Conservation (phyloP, 2,113 vertebrate genomes). For the Tautogolabrus adspersus region DNA sequence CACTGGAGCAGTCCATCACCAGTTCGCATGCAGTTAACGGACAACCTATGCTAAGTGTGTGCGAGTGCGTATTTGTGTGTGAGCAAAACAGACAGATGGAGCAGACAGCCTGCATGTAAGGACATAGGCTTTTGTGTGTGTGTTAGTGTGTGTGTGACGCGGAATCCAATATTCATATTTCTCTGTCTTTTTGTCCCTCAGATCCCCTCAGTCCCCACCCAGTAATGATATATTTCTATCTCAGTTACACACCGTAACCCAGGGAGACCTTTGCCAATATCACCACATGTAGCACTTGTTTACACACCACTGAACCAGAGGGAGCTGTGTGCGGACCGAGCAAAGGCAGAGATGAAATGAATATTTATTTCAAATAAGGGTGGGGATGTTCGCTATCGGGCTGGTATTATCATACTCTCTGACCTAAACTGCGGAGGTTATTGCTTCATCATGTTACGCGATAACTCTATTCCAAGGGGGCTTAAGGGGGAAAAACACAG, state of each 20-base stretch:
- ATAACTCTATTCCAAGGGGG: slow-evolving; percentile 64
- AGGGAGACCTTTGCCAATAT: slow-evolving; percentile 78
- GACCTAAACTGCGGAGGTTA: slow-evolving; percentile 79
- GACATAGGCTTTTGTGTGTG: slow-evolving; percentile 52
- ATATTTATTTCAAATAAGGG: slow-evolving; percentile 77
- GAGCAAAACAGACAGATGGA: slow-evolving; percentile 66
- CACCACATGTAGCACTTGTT: slow-evolving; percentile 77
- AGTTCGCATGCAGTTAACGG: slow-evolving; percentile 65
- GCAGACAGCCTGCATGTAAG: slow-evolving; percentile 68
- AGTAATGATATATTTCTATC: slow-evolving; percentile 81
- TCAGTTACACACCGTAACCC: slow-evolving; percentile 76
- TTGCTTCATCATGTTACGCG: slow-evolving; percentile 74
- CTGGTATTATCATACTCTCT: slow-evolving; percentile 71
- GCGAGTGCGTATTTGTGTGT: slow-evolving; percentile 18
- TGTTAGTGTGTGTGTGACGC: slow-evolving; percentile 50
- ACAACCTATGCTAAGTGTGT: slow-evolving; percentile 66
- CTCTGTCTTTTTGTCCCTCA: slow-evolving; percentile 71
- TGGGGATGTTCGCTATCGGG: slow-evolving; percentile 63
- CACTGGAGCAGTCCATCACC: slow-evolving; percentile 74
- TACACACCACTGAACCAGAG: slow-evolving; percentile 76
- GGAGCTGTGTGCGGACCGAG: slow-evolving; percentile 59
- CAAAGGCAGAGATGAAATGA: slow-evolving; percentile 73
- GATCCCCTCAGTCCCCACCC: slow-evolving; percentile 73
- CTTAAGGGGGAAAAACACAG: slow-evolving; percentile 43
- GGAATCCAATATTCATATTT: slow-evolving; percentile 81